Conservation (phyloP, 2,797 vertebrate species). For the Mormyrus hasselquistii region DNA sequence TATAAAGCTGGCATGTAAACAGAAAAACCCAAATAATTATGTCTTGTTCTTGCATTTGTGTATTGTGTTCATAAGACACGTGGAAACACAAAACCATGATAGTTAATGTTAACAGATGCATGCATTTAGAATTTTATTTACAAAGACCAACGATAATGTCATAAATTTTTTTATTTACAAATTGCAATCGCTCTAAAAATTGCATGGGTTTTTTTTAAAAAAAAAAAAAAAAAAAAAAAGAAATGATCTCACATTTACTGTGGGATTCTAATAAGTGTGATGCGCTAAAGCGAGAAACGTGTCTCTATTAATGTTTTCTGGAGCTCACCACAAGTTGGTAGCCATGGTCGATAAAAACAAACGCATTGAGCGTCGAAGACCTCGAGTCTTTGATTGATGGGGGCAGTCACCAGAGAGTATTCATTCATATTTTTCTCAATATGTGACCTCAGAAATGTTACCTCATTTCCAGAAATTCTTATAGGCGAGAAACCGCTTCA, state of each 20-base stretch:
- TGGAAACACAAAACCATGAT: not conserved
- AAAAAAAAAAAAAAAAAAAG: not conserved
- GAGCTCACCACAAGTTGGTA: not conserved
- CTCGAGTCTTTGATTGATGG: not conserved
- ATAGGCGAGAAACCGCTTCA: not conserved
- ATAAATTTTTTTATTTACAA: not conserved
- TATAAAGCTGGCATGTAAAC: not conserved
- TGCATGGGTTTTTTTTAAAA: not conserved
- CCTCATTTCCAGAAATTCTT: not conserved
- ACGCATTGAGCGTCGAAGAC: not conserved
- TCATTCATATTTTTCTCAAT: constrained; percentile 1
- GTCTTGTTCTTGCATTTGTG: not conserved
- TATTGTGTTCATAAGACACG: not conserved
- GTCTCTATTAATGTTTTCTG: not conserved
- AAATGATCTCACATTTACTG: not conserved
- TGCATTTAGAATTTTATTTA: not conserved
- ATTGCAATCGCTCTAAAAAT: not conserved
- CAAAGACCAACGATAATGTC: not conserved
- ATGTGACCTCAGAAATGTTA: not conserved
- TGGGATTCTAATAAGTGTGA: not conserved
- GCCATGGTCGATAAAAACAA: not conserved
- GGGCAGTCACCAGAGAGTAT: not conserved
- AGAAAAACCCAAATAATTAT: not conserved
- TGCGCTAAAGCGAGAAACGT: not conserved
- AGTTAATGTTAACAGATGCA: not conserved